These are phyloP conservation scores for Coregonus clupeaformis DNA, from an alignment of 2,113 vertebrate genomes.

Conservation along the genomic window DNA sequence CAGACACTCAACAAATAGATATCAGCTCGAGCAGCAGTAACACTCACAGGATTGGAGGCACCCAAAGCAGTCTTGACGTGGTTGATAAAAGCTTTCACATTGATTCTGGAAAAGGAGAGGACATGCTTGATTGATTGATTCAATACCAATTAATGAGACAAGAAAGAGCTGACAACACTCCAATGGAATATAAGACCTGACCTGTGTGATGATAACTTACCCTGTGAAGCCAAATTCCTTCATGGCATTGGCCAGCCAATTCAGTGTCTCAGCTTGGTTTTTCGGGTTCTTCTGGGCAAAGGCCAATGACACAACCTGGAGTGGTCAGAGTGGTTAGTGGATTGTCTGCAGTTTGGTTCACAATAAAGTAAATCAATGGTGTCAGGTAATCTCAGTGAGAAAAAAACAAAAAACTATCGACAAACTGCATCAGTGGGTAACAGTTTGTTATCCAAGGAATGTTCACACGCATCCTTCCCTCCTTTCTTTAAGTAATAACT, in stretches of 20 bases:
- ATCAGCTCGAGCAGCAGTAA: no score
- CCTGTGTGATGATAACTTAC: slow-evolving; percentile 59
- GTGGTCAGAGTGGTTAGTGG: no score
- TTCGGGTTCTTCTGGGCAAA: slow-evolving; percentile 99
- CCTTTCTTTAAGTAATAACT: no score
- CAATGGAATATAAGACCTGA: neutral
- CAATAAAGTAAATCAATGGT: no score
- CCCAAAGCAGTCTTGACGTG: slow-evolving; percentile 96
- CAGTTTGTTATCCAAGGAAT: no score
- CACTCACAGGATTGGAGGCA: slow-evolving; percentile 87
- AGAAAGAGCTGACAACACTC: neutral
- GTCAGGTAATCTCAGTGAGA: no score
- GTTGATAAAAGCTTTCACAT: slow-evolving; percentile 96
- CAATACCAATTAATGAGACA: neutral
- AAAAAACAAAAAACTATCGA: no score
- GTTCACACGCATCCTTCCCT: no score
- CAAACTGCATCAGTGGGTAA: no score
- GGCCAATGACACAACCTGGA: slow-evolving; percentile 87
- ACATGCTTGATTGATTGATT: neutral
- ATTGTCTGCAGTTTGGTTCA: no score
- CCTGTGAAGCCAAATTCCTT: slow-evolving; percentile 99
- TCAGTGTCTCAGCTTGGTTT: slow-evolving; percentile 95
- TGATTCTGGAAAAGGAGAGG: slow-evolving; percentile 74
- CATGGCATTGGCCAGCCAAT: slow-evolving; percentile 95
- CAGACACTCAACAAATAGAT: no score